A percentile compares a stretch with the other conserved stretches of the same genome.
phyloP scores from a whole-genome alignment of 2,797 vertebrate species.

The Pelochelys cantorii region DNA sequence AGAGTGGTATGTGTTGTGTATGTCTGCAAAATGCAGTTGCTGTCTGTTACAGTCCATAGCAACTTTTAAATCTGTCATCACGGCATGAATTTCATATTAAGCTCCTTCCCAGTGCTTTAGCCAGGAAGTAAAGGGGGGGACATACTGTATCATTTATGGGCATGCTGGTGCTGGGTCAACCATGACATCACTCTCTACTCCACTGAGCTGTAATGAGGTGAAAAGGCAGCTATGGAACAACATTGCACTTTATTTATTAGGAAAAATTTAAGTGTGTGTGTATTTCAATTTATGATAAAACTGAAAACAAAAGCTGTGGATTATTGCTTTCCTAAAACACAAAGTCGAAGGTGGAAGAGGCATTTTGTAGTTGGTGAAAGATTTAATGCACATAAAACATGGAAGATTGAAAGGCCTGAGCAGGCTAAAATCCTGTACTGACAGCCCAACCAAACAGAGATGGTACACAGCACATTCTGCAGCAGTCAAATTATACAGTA shows the following conservation, averaged over 20 bases:
- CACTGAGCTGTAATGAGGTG: conserved; percentile 84
- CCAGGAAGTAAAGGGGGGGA: conserved; percentile 86
- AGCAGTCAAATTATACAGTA: background rate
- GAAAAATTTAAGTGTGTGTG: conserved; percentile 77
- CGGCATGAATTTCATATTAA: conserved; percentile 87
- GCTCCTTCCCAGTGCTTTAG: conserved; percentile 82
- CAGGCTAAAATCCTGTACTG: conserved; percentile 57
- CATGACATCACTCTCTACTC: conserved; percentile 84
- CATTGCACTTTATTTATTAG: conserved; percentile 83
- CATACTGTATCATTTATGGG: conserved; percentile 88
- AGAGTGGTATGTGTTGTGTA: conserved; percentile 88
- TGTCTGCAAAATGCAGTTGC: conserved; percentile 91
- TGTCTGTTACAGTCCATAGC: conserved; percentile 94
- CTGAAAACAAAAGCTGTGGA: conserved; percentile 76
- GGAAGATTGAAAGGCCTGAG: conserved; percentile 55
- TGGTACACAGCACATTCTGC: background rate
- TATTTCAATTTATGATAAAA: conserved; percentile 80
- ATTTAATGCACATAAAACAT: conserved; percentile 60
- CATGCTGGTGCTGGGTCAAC: conserved; percentile 83
- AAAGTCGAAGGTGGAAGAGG: conserved; percentile 8
- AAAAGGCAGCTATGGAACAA: conserved; percentile 83
- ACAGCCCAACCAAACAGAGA: conserved; percentile 45
- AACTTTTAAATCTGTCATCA: conserved; percentile 99
- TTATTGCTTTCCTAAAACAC: conserved; percentile 68
- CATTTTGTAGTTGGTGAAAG: conserved; percentile 68